Evolutionary conservation across 2,888 invertebrate genomes (phyloP), one percentile per base, ranked within the genome.

Genomic region (Miltochrista miniata): DNA sequence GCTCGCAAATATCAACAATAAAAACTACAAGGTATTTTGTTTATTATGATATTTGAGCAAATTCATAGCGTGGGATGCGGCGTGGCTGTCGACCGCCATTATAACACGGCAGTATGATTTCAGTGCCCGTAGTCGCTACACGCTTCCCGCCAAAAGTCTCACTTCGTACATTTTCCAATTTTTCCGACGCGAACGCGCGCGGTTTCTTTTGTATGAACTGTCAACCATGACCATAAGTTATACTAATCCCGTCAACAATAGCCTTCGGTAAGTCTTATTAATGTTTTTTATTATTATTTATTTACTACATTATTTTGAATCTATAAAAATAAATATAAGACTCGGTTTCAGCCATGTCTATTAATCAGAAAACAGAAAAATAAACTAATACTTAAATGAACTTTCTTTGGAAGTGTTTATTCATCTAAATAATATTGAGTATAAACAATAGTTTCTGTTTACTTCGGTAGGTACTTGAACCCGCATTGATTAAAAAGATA

Each of bases 51-150:
- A 45, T 44, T 34, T 38, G 30, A 14, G 38, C 40, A 36, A 46
- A 30, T 40, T 29, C 24, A 42, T 40, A 38, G 12, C 39, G 40
- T 29, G 13, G 30, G 39, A 37, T 38, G 37, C 37, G 36, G 24
- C 45, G 37, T 41, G 50, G 18, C 18, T 24, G 18, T 24, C 18
- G 33, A 40, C 42, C 37, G 47, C 38, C 40, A 39, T 38, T 40
- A 45, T 55, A 56, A 51, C 8, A 12, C 13, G 10, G 10, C 66
- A 72, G 72, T 72, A 61, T 59, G 58, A 52, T 47, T 56, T 46
- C 36, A n/a, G 51, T 51, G 48, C 49, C 55, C 70, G 63, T 14
- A 39, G 58, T 44, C 44, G 59, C 15, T 47, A 60, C 64, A 65
- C 68, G 72, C 59, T 42, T 50, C 51, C 53, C 50, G 10, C 34